Base-by-base conservation (phyloP, 2,888 invertebrate genomes). In the Cyrtodaria siliqua region DNA sequence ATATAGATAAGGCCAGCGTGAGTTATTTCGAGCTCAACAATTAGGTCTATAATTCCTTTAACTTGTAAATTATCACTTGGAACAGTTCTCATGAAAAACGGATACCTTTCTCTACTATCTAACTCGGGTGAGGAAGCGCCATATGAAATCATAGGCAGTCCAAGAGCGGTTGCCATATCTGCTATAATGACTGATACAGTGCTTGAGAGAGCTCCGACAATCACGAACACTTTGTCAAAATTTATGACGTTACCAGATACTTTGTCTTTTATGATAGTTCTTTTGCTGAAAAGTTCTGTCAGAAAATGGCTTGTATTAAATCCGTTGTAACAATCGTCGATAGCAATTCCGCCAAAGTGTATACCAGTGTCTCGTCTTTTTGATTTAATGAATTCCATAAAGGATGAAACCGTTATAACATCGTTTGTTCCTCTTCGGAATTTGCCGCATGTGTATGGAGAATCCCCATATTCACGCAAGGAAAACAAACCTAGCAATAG, bases 131-230 rank as follows among this genome's bases (percentile, higher is more conserved):
- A 84, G 1, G 88, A 85, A 1, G 88, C 86, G 1, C 80, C 75
- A 50, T 86, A 87, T 2, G 87, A 88, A 33, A 89, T 76, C 73
- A 86, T 80, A 1, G 87, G 87, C 3, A 86, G 57, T 18, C 70
- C 61, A 2, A 85, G 56, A n/a, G 76, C 62, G 4, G 76, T 86
- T 29, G 86, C 60, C 6, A 83, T 44, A 59, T 87, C 83, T 18
- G 85, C 87, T 0, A 88, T 49, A 12, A 81, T 53, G 24, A 82
- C 60, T 0, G 87, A 71, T 1, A 88, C 87, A 1, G 82, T 79
- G 53, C 87, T 86, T 3, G 87, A 94, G 71, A 94, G 94, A 0
- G 94, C 94, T 1, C 94, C 95, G 53, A 95, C 92, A 8, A 95
- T 93, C 2, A 94, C 94, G 27, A 86, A 66, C 1, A 87, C 82